Percentiles rank a stretch among this genome's conserved stretches.
Conservation (phyloP, 2,797 vertebrate genomes). For the Spinibarbus caldwelli region DNA sequence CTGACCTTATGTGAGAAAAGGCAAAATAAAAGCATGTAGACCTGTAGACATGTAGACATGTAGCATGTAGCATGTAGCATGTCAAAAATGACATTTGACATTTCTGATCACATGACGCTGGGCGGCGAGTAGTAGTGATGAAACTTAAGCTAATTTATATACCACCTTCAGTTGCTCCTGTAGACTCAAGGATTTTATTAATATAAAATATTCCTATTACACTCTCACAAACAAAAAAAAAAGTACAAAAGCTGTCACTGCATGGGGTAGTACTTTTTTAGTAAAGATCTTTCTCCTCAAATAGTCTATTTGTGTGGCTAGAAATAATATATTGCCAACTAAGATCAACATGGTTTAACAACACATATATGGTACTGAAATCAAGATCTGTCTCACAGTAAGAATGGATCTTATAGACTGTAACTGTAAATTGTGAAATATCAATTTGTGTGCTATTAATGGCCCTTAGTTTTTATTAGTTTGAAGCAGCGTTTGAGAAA, state of each 20-base stretch:
- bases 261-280: too few relatives aligned
- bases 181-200: background rate
- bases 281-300: too few relatives aligned
- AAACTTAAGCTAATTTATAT: conserved; percentile 1
- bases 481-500: background rate
- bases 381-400: background rate
- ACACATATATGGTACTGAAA: too few relatives aligned
- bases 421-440: background rate
- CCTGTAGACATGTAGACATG: too few relatives aligned
- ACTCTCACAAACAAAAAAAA: too few relatives aligned
- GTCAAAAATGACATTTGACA: background rate
- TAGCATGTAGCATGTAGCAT: too few relatives aligned
- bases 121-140: background rate
- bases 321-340: too few relatives aligned
- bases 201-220: background rate
- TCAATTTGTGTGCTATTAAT: background rate
- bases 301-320: too few relatives aligned
- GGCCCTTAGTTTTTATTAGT: background rate
- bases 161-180: conserved; percentile 1
- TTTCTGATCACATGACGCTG: background rate
- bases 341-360: too few relatives aligned
- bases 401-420: background rate
- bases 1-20: background rate
- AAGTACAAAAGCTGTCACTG: too few relatives aligned
- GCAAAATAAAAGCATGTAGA: too few relatives aligned